Evolutionary conservation across 2,797 vertebrate genomes (phyloP), one percentile per base, ranked within the genome.

Genomic region (Enteromius mattozi): DNA sequence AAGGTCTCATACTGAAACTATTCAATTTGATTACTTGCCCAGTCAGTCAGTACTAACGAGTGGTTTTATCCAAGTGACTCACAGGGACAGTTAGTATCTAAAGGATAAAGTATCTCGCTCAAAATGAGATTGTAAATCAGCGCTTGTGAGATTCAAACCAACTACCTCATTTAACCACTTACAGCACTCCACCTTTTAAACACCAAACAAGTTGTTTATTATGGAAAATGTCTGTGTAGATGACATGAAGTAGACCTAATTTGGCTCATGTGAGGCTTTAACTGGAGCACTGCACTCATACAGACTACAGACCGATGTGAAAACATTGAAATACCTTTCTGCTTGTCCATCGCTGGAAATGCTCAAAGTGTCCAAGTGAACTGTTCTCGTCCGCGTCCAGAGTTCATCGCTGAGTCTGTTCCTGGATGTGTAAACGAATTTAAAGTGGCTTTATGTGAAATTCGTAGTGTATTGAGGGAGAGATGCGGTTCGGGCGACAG

Each of bases 321-420:
- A 40, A 70, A 24, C 10, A n/a, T 21, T 16, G 10, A 6, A 56
- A 54, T 92, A 94, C 94, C 94, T 94, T 93, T 94, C 88, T 95
- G 93, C 91, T 93, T 94, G 90, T 95, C 94, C 94, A 95, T 95
- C 74, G 85, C 81, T 84, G 87, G 65, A 78, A 81, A 81, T 74
- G 42, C 78, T 90, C 80, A 89, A 70, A 84, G 85, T 37, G 80
- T 87, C 77, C 72, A 72, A 80, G 78, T 54, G 24, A 88, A 82
- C 76, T 72, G 37, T 45, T 63, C 37, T 70, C 78, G 85, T 37
- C 84, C 74, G 49, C 82, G 45, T 37, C 82, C 54, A 61, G 49
- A 84, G 74, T 59, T 78, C 66, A 66, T 82, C 75, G 42, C 56
- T 27, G 40, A 19, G 54, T 74, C 27, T 47, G 27, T 24, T 63